These are phyloP conservation scores for Coryphaenoides rupestris DNA, from an alignment of 2,113 vertebrate species.

Conservation along the genomic window DNA sequence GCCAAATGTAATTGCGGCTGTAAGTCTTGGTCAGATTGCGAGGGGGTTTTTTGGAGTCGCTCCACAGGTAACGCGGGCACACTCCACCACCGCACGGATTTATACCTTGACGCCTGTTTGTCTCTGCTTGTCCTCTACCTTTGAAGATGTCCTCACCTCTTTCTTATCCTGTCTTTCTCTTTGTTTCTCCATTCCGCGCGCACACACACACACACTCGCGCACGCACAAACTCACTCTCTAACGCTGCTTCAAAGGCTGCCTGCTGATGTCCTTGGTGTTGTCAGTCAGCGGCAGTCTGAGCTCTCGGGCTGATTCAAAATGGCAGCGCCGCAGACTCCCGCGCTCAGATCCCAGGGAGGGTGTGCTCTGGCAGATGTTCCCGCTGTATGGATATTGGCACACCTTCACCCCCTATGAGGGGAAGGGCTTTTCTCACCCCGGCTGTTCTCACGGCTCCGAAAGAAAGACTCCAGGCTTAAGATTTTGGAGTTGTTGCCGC, in stretches of 20 bases:
- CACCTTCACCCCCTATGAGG: slow-evolving; percentile 5
- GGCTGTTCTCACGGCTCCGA: background rate
- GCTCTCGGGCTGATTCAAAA: slow-evolving; percentile 59
- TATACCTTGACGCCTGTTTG: slow-evolving; percentile 26
- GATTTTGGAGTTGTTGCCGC: too few species aligned
- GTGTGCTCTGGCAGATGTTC: slow-evolving; percentile 37
- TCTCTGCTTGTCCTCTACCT: slow-evolving; percentile 38
- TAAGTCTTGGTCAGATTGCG: background rate
- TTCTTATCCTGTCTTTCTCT: background rate
- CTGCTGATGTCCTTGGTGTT: slow-evolving; percentile 55
- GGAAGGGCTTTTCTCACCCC: background rate
- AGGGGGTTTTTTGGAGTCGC: background rate
- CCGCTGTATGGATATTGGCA: slow-evolving; percentile 15
- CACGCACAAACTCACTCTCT: slow-evolving; percentile 22
- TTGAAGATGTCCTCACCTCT: slow-evolving; percentile 14
- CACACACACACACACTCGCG: slow-evolving; percentile 22
- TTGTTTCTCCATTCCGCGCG: background rate
- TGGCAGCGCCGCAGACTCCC: slow-evolving; percentile 47
- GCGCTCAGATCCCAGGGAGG: slow-evolving; percentile 16
- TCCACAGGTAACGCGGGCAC: background rate
- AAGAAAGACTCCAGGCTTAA: background rate
- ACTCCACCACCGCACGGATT: slow-evolving; percentile 6
- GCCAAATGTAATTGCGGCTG: too few species aligned
- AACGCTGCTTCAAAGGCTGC: slow-evolving; percentile 42
- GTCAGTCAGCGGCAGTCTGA: slow-evolving; percentile 51